phyloP scores from a whole-genome alignment of 2,113 vertebrate genomes.

The Chunga burmeisteri region DNA sequence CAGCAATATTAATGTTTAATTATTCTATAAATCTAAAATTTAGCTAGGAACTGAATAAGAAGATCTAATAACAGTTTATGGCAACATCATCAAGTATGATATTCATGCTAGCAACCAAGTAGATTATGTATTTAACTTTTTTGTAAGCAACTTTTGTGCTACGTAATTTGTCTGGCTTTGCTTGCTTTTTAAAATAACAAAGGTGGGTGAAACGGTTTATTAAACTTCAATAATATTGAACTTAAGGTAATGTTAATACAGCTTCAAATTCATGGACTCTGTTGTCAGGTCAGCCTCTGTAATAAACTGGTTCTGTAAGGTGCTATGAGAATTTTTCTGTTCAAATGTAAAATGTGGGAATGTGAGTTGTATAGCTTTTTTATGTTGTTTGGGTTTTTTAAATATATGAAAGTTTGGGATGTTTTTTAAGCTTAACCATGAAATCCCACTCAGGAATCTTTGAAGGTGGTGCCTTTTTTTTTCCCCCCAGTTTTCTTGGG shows the following conservation, averaged over 20 bases:
- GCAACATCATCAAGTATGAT: background rate
- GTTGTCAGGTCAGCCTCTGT: fast-evolving
- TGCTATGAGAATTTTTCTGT: background rate
- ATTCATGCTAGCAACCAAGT: background rate
- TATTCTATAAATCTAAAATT: background rate
- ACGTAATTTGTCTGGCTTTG: background rate
- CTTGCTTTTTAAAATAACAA: background rate
- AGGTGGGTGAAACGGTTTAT: background rate
- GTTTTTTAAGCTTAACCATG: background rate
- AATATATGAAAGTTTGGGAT: background rate
- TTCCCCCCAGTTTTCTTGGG: background rate
- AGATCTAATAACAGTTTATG: background rate
- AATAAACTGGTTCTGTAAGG: background rate
- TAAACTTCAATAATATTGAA: background rate
- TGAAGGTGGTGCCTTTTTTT: constrained; percentile 37
- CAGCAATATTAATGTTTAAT: background rate
- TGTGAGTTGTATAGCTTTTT: background rate
- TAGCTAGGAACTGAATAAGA: background rate
- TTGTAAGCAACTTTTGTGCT: background rate
- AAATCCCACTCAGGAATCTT: background rate
- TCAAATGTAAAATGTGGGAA: background rate
- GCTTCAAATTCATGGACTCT: background rate
- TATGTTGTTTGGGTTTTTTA: background rate
- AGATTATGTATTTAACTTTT: background rate
- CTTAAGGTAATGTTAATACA: background rate